phyloP scores from a whole-genome alignment of 2,888 invertebrate species.

The Hirtodrosophila histrioides region DNA sequence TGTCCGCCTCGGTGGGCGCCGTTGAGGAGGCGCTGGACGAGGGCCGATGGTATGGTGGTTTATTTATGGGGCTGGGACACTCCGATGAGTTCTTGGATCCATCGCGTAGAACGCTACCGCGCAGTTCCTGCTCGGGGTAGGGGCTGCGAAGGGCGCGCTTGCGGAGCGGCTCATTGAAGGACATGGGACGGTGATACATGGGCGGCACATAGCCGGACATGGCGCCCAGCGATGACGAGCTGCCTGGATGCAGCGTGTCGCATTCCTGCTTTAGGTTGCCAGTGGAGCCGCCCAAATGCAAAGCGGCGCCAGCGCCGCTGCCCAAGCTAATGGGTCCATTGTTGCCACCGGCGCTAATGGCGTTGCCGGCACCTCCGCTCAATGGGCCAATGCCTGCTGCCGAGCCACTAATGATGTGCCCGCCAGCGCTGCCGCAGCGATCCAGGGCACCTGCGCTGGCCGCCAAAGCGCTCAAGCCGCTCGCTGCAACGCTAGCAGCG shows the following conservation, averaged over 20 bases:
- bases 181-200: conserved; percentile 84
- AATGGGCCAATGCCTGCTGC: conserved; percentile 51
- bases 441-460: conserved; percentile 69
- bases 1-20: conserved; percentile 84
- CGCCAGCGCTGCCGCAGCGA: conserved; percentile 68
- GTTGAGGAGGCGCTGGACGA: conserved; percentile 84
- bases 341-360: conserved; percentile 73
- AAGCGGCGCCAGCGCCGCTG: conserved; percentile 76
- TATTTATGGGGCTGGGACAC: conserved; percentile 85
- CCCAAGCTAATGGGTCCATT: conserved; percentile 81
- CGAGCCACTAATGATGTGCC: conserved; percentile 66
- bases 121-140: conserved; percentile 84
- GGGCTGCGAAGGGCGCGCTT: conserved; percentile 87
- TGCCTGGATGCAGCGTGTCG: conserved; percentile 84
- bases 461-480: conserved; percentile 68
- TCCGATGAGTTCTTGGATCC: conserved; percentile 84
- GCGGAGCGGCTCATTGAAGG: conserved; percentile 84
- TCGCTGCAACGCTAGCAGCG: conserved; percentile 63
- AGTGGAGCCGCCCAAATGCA: conserved; percentile 74
- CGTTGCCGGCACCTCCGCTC: conserved; percentile 40
- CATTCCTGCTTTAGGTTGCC: conserved; percentile 84
- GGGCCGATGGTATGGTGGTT: conserved; percentile 83
- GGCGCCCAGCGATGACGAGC: conserved; percentile 79
- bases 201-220: conserved; percentile 84
- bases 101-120: conserved; percentile 89